A percentile compares a stretch with the other conserved stretches of the same genome.
Conservation (phyloP, 2,113 vertebrate species). For the Thunnus maccoyii region DNA sequence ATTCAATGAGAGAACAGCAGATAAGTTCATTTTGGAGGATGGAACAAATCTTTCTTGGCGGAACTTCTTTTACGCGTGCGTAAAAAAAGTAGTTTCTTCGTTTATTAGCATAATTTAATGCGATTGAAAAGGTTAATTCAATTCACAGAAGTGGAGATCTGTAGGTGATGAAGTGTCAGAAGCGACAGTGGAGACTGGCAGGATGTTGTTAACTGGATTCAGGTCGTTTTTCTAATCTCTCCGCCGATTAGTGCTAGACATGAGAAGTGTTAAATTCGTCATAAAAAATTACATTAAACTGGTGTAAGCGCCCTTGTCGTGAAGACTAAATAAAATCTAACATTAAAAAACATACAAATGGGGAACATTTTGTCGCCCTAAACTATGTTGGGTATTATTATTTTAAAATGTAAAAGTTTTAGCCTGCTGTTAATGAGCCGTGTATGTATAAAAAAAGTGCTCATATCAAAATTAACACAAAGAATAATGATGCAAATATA, state of each 20-base stretch:
- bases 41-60: too few species aligned
- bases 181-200: conserved; percentile 39
- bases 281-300: conserved; percentile 14
- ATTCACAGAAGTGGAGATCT: conserved; percentile 43
- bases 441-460: too few species aligned
- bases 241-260: conserved; percentile 43
- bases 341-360: not conserved
- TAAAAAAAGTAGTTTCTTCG: not conserved
- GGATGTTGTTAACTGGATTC: conserved; percentile 70
- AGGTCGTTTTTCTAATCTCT: conserved; percentile 31
- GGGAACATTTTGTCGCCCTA: not conserved
- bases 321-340: not conserved
- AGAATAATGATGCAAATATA: too few species aligned
- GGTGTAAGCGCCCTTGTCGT: not conserved
- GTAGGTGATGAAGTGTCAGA: conserved; percentile 31
- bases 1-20: not conserved
- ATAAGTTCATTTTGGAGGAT: not conserved
- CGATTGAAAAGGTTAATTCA: conserved; percentile 27
- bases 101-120: conserved; percentile 31
- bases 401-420: not conserved
- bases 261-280: conserved; percentile 43
- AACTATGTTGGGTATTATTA: not conserved
- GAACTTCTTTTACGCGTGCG: conserved; percentile 25
- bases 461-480: too few species aligned
- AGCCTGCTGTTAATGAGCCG: not conserved